Conservation (phyloP, 2,888 invertebrate genomes). For the Bruchidius siliquastri region DNA sequence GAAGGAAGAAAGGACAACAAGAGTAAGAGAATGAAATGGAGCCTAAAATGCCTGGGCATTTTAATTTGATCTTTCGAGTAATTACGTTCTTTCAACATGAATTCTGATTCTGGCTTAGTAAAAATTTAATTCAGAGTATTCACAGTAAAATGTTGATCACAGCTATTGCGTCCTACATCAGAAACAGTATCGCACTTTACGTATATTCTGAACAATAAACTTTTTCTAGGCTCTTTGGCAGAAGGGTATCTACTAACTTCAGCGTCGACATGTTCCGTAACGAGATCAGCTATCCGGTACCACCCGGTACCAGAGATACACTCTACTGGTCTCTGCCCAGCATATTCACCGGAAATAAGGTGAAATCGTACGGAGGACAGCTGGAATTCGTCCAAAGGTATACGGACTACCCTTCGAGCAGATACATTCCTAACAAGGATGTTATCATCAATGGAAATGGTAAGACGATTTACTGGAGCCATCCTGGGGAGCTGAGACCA, state of each 20-base stretch:
- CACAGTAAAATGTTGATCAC: too few relatives aligned
- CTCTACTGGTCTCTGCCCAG: constrained; percentile 75
- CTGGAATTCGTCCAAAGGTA: constrained; percentile 71
- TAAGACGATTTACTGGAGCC: constrained; percentile 71
- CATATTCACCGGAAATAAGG: constrained; percentile 65
- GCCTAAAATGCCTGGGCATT: too few relatives aligned
- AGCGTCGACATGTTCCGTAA: constrained; percentile 54
- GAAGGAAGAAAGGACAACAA: too few relatives aligned
- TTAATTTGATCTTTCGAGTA: too few relatives aligned
- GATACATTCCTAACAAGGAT: constrained; percentile 66
- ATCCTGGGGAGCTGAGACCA: constrained; percentile 55
- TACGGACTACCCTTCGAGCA: constrained; percentile 50
- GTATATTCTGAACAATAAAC: not conserved
- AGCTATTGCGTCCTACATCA: not conserved
- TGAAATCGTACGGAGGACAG: constrained; percentile 83
- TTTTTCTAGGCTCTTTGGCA: constrained; percentile 31
- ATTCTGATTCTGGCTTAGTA: too few relatives aligned
- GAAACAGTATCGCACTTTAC: too few relatives aligned
- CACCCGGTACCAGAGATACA: constrained; percentile 47
- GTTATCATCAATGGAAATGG: constrained; percentile 77
- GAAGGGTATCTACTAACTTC: constrained; percentile 49
- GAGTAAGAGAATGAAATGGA: too few relatives aligned
- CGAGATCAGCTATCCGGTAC: constrained; percentile 57
- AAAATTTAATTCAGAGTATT: too few relatives aligned
- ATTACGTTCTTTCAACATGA: too few relatives aligned